A percentile compares a stretch with the other conserved stretches of the same genome.
Conservation (phyloP, 2,797 vertebrate species). For the Diplodus puntazzo region DNA sequence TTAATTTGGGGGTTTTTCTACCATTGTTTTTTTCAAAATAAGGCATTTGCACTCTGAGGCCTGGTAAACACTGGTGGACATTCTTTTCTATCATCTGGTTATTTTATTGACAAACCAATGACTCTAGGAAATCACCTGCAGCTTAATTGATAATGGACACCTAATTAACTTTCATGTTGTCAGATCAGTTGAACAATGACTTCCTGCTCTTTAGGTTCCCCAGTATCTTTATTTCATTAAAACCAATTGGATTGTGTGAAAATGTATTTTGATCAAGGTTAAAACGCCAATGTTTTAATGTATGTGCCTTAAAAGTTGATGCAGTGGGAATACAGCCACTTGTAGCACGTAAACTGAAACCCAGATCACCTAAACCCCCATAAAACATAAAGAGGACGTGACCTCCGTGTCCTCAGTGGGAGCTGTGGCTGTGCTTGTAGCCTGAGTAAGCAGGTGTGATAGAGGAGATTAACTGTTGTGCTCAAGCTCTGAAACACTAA, state of each 20-base stretch:
- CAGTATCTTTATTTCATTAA: neutral
- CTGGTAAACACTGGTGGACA: neutral
- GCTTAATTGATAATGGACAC: neutral
- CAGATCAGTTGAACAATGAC: neutral
- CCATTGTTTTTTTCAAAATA: neutral
- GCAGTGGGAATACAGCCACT: neutral
- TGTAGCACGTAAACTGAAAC: conserved; percentile 4
- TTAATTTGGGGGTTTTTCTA: neutral
- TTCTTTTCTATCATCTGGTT: neutral
- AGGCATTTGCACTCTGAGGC: neutral
- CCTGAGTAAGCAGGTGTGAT: conserved; percentile 43
- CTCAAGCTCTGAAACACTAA: conserved; percentile 66
- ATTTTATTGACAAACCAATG: neutral
- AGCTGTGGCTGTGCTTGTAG: neutral
- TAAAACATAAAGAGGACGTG: conserved; percentile 18
- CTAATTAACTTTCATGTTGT: neutral
- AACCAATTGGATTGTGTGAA: neutral
- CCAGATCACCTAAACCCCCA: neutral
- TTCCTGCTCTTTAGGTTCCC: neutral
- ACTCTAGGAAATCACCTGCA: fast-evolving
- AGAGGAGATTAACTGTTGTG: conserved; percentile 59
- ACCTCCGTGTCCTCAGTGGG: conserved; percentile 18
- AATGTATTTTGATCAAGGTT: neutral
- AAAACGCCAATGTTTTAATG: neutral
- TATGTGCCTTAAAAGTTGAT: no score